Conservation (phyloP, 2,888 invertebrate species). For the Bombyx huttoni region DNA sequence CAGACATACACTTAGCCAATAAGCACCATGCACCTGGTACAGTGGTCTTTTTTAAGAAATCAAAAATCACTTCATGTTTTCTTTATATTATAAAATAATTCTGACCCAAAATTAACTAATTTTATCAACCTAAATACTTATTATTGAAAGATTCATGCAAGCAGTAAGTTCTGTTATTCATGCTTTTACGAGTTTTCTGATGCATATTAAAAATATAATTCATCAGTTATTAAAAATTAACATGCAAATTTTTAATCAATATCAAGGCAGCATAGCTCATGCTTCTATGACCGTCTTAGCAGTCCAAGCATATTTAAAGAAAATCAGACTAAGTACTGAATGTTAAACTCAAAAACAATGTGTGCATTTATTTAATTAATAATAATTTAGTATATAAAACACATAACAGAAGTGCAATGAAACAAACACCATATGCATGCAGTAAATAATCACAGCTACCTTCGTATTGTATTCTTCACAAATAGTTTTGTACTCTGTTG, state of each 20-base stretch:
- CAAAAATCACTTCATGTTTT: too few species aligned
- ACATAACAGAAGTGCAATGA: constrained; percentile 3
- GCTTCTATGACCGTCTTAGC: too few species aligned
- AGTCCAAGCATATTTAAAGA: neutral
- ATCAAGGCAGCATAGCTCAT: too few species aligned
- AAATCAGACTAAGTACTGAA: neutral
- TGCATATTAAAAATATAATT: too few species aligned
- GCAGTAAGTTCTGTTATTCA: too few species aligned
- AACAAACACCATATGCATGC: constrained; percentile 6
- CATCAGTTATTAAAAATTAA: too few species aligned
- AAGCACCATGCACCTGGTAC: neutral
- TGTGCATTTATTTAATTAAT: constrained; percentile 5
- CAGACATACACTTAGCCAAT: constrained; percentile 26
- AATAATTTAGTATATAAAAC: constrained; percentile 1
- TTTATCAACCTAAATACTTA: too few species aligned
- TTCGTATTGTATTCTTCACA: constrained; percentile 79
- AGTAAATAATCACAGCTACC: constrained; percentile 56
- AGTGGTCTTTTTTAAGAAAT: neutral
- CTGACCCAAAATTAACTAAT: too few species aligned
- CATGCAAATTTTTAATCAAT: too few species aligned
- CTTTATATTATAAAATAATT: neutral
- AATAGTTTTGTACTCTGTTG: constrained; percentile 81
- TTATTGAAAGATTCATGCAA: too few species aligned
- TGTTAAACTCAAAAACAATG: neutral
- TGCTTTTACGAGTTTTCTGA: too few species aligned